phyloP scores from a whole-genome alignment of 2,113 vertebrate species.

The Catharus fuscescens region DNA sequence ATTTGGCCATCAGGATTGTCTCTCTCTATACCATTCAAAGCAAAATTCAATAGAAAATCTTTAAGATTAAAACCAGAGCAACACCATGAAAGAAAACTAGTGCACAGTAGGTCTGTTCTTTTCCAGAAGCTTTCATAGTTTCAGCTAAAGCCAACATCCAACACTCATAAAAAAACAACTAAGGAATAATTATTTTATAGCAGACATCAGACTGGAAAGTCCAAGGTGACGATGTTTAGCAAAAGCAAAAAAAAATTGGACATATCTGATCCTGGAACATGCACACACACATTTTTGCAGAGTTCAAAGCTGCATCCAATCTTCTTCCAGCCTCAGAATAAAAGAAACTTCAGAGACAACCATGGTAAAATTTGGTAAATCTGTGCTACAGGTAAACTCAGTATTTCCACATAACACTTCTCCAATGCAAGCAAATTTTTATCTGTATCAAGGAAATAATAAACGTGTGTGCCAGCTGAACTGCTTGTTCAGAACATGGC shows the following conservation, averaged over 20 bases:
- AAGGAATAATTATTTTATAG: neutral
- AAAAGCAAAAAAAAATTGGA: neutral
- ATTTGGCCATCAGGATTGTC: neutral
- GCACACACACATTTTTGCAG: neutral
- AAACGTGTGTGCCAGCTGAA: neutral
- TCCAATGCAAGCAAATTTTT: neutral
- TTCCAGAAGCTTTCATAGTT: neutral
- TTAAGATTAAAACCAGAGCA: neutral
- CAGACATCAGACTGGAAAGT: neutral
- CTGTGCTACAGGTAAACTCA: neutral
- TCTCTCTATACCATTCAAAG: neutral
- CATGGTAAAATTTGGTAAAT: neutral
- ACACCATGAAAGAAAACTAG: neutral
- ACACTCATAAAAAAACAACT: neutral
- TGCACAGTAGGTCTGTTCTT: neutral
- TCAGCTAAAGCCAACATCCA: neutral
- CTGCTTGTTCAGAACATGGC: neutral
- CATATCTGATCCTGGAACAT: accelerated
- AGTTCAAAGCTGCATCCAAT: neutral
- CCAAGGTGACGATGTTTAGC: neutral
- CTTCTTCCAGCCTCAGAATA: neutral
- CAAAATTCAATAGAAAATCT: neutral
- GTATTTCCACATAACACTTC: neutral
- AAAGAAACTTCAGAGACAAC: neutral
- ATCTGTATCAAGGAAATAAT: neutral